These are phyloP conservation scores for Geothlypis trichas DNA, from an alignment of 2,113 vertebrate genomes.

Conservation along the genomic window DNA sequence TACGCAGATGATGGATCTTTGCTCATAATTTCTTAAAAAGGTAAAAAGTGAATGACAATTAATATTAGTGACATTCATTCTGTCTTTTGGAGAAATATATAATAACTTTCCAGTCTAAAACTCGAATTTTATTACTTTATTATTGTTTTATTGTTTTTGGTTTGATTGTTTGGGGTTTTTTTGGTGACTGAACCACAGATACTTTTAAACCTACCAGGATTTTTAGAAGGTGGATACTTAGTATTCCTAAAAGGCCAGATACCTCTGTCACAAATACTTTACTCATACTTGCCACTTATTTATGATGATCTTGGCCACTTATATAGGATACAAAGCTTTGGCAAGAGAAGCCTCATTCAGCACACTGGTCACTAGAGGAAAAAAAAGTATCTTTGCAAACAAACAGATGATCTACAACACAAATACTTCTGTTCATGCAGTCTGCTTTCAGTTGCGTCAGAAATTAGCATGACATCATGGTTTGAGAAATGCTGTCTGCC, in stretches of 20 bases:
- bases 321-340: not conserved
- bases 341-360: not conserved
- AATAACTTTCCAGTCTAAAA: not conserved
- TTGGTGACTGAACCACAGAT: not conserved
- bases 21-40: not conserved
- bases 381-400: not conserved
- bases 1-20: not conserved
- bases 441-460: not conserved
- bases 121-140: not conserved
- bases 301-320: not conserved
- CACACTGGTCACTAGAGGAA: not conserved
- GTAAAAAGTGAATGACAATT: not conserved
- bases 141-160: fast-evolving
- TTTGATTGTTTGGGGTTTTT: not conserved
- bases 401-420: not conserved
- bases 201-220: not conserved
- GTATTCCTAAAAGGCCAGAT: not conserved
- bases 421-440: not conserved
- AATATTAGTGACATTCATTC: not conserved
- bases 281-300: not conserved
- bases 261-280: not conserved
- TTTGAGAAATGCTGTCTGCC: not conserved
- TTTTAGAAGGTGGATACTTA: not conserved
- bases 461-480: not conserved
- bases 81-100: not conserved